Percentiles rank a stretch among this genome's conserved stretches.
These are phyloP conservation scores for Pelecanus crispus DNA, from an alignment of 2,113 vertebrate species.

Conservation along the genomic window DNA sequence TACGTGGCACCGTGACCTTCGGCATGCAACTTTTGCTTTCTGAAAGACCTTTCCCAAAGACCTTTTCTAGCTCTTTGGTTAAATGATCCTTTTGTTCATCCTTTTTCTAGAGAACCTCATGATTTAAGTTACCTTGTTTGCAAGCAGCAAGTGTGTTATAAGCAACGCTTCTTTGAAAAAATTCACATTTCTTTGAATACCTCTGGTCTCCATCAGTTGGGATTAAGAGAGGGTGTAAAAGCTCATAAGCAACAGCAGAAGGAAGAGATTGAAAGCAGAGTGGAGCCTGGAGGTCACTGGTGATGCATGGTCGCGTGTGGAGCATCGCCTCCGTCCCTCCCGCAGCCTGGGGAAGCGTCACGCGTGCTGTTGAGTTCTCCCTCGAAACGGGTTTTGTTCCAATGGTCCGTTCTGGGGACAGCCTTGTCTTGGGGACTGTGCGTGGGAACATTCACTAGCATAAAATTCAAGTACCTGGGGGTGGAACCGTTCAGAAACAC, in stretches of 20 bases:
- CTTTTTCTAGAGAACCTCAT: background rate
- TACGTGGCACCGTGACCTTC: fast-evolving
- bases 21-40: background rate
- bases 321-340: background rate
- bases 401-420: background rate
- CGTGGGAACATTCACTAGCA: fast-evolving
- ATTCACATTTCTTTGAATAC: background rate
- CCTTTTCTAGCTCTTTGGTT: background rate
- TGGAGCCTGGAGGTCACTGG: background rate
- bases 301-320: background rate
- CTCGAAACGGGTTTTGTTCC: background rate
- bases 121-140: background rate
- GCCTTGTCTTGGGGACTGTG: background rate
- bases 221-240: background rate
- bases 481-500: background rate
- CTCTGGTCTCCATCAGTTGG: background rate
- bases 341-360: background rate
- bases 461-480: background rate
- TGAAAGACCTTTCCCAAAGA: background rate
- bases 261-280: background rate
- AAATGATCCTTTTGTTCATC: background rate
- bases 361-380: background rate
- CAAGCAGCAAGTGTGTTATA: background rate
- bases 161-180: background rate
- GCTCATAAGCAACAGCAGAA: background rate